Conservation (phyloP, 1,140 invertebrate genomes). For the Trachymyrmex septentrionalis region DNA sequence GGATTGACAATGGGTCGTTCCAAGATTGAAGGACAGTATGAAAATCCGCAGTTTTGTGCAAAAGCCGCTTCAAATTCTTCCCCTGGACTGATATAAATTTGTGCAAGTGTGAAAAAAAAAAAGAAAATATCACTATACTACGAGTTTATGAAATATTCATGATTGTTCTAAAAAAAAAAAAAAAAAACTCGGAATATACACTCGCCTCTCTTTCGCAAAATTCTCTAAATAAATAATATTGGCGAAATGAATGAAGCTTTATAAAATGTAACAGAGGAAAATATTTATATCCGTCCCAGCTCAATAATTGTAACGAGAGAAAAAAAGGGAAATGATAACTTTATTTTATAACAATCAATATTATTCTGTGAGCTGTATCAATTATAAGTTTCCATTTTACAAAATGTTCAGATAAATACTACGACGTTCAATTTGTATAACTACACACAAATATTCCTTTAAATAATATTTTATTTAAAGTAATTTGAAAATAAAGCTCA, state of each 20-base stretch:
- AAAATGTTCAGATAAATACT: slow-evolving; percentile 23
- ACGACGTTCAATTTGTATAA: background rate
- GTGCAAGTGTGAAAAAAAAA: background rate
- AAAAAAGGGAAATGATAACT: slow-evolving; percentile 1
- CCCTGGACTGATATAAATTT: background rate
- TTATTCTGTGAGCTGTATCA: background rate
- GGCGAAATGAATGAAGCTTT: slow-evolving; percentile 59
- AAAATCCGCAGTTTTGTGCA: slow-evolving; percentile 60
- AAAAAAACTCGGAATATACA: background rate
- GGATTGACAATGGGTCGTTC: slow-evolving; percentile 55
- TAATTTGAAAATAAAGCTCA: slow-evolving; percentile 3
- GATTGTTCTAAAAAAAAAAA: slow-evolving; percentile 11
- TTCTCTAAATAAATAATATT: slow-evolving; percentile 74
- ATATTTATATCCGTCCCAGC: slow-evolving; percentile 9
- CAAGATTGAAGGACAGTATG: slow-evolving; percentile 51
- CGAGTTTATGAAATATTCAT: slow-evolving; percentile 71
- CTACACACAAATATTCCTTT: background rate
- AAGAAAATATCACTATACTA: slow-evolving; percentile 35
- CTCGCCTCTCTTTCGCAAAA: slow-evolving; percentile 58
- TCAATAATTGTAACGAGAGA: slow-evolving; percentile 8
- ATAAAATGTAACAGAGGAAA: slow-evolving; percentile 42
- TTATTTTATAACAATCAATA: slow-evolving; percentile 45
- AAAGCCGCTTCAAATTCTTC: slow-evolving; percentile 63
- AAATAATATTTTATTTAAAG: background rate
- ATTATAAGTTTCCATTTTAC: slow-evolving; percentile 20